Evolutionary conservation across 2,888 invertebrate species (phyloP), one percentile per base, ranked within the genome.

Genomic region (Chironomus riparius): DNA sequence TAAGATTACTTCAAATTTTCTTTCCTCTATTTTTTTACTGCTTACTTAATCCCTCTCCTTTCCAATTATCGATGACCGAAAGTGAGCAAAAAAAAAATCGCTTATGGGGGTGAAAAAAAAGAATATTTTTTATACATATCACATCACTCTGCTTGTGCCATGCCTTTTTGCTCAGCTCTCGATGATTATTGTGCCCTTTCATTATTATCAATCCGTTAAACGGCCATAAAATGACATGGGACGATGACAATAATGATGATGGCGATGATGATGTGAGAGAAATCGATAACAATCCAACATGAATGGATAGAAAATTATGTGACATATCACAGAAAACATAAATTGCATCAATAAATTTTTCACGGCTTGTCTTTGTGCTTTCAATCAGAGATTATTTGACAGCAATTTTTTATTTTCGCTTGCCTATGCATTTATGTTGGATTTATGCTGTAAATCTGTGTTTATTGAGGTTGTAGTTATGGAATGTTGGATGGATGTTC

Each of bases 271-370:
- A 56, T 56, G 56, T 7, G 56, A 56, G 65, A 65, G 22, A 74
- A 74, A 74, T 74, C 74, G 65, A 74, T 74, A 68, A 48, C 74
- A 74, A 74, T 74, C 74, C 38, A 22, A 74, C 68, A 56, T n/a
- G 56, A 50, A 56, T 56, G 56, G 18, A 56, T 15, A 56, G 15
- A 56, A 56, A 13, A 50, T 50, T 50, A 62, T 18, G 65, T 28
- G 65, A 73, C 65, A 65, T 47, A 73, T 73, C 56, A 65, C 65
- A 18, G 7, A 21, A 12, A 62, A 22, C 2, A 10, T 12, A 24
- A 65, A 62, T n/a, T n/a, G 61, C 62, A 61, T 73, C 72, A 73
- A 73, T 73, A 73, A 62, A 73, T 73, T 73, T 38, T 73, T 73
- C 72, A 73, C 62, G 56, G 48, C 70, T 50, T 47, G 28, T 71